phyloP scores from a whole-genome alignment of 2,113 vertebrate species.

The Cryptomyrus ogoouensis region DNA sequence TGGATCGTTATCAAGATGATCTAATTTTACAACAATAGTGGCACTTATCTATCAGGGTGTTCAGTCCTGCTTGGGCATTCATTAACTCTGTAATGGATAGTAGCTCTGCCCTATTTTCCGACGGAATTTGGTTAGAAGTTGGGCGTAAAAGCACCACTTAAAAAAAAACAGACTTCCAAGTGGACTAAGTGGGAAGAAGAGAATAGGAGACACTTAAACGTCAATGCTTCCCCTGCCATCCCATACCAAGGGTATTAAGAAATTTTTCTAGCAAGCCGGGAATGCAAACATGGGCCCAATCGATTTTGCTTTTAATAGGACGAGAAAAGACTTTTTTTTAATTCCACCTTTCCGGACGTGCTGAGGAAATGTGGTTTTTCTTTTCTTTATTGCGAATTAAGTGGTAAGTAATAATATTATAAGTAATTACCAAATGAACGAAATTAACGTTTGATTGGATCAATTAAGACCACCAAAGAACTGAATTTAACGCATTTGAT shows the following conservation, averaged over 20 bases:
- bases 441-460: neutral
- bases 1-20: neutral
- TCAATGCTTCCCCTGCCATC: neutral
- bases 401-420: neutral
- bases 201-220: neutral
- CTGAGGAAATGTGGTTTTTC: neutral
- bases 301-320: neutral
- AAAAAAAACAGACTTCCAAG: neutral
- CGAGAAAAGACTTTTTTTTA: neutral
- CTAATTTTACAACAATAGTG: neutral
- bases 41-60: neutral
- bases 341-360: neutral
- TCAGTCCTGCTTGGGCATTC: neutral
- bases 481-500: neutral
- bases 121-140: neutral
- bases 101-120: neutral
- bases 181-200: neutral
- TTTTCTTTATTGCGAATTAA: neutral
- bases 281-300: neutral
- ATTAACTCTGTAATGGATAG: neutral
- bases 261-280: neutral
- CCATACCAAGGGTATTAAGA: neutral
- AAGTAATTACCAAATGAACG: neutral
- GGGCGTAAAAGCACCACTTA: neutral
- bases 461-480: neutral